Evolutionary conservation across 1,140 invertebrate genomes (phyloP).

Genomic region (Drosophila saltans): DNA sequence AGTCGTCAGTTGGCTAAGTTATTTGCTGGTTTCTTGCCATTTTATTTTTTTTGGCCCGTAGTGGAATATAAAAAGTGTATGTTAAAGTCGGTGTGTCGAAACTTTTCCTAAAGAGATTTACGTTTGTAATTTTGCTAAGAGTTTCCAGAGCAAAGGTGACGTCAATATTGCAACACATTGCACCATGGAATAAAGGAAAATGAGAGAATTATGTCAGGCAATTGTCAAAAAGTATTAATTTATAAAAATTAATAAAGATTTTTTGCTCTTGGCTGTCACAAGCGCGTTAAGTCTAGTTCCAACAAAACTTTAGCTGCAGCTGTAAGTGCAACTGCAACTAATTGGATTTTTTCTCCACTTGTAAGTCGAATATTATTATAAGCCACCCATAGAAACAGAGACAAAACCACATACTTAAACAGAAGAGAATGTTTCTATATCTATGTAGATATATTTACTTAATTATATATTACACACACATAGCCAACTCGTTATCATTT

Average conservation of each 20-base stretch:
- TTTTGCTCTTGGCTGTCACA: neutral
- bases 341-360: conserved; percentile 2
- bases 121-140: conserved; percentile 61
- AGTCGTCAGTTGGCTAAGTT: conserved; percentile 35
- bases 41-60: neutral
- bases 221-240: conserved; percentile 49
- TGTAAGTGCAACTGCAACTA: neutral
- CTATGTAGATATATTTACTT: neutral
- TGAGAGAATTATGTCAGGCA: conserved; percentile 44
- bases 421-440: neutral
- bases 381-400: no score
- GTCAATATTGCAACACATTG: conserved; percentile 65
- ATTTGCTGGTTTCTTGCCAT: conserved; percentile 22
- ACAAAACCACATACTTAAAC: neutral
- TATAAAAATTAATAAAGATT: conserved; percentile 41
- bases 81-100: conserved; percentile 26
- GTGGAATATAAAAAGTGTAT: conserved; percentile 24
- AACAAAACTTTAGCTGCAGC: neutral
- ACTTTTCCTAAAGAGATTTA: conserved; percentile 53
- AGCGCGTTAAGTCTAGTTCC: neutral
- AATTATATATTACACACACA: conserved; percentile 2
- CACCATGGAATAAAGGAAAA: conserved; percentile 39
- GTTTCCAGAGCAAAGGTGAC: conserved; percentile 27
- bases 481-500: neutral
- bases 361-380: neutral